Conservation (phyloP, 2,113 vertebrate genomes). For the Ellobius talpinus region DNA sequence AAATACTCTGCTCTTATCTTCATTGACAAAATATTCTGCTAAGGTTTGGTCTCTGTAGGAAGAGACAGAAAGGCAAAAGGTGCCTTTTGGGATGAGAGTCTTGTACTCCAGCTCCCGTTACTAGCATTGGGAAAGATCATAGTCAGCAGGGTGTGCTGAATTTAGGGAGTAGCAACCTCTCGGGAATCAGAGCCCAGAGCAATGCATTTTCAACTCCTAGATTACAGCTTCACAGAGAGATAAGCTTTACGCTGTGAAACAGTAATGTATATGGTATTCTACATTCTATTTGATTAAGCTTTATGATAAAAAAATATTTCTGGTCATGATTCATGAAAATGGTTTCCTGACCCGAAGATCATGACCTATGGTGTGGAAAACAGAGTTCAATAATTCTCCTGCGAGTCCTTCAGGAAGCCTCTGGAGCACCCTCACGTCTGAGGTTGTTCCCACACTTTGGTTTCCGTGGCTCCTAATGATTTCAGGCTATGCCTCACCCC, state of each 20-base stretch:
- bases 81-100: neutral
- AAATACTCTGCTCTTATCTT: neutral
- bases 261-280: neutral
- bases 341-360: conserved; percentile 35
- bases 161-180: neutral
- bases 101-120: neutral
- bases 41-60: neutral
- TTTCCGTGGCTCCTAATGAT: neutral
- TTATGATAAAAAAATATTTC: neutral
- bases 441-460: neutral
- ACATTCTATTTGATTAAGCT: conserved; percentile 4
- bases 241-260: neutral
- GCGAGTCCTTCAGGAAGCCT: conserved; percentile 45
- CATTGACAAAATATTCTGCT: neutral
- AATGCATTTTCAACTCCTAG: neutral
- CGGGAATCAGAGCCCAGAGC: neutral
- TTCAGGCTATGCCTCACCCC: neutral
- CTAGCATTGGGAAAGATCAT: neutral
- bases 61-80: neutral
- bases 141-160: neutral
- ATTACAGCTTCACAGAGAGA: neutral
- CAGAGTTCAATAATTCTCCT: conserved; percentile 49
- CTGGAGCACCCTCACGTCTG: neutral
- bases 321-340: conserved; percentile 63
- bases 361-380: conserved; percentile 32